Evolutionary conservation across 1,140 invertebrate species (phyloP).

Genomic region (Artemia franciscana): DNA sequence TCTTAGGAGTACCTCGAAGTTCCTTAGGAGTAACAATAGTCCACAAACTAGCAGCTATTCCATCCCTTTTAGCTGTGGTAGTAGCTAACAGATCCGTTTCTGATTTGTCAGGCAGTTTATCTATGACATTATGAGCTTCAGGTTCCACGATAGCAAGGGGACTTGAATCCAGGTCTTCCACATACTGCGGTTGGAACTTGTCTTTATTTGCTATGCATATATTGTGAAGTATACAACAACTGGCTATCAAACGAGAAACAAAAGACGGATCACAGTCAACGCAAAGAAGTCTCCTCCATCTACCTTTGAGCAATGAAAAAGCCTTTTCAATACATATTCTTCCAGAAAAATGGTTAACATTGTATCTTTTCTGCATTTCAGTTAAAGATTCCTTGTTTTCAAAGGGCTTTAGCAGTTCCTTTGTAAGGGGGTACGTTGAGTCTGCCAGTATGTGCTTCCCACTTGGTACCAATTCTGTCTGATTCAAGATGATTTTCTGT

Average conservation of each 20-base stretch:
- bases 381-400: neutral
- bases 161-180: too few species aligned
- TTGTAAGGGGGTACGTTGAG: neutral
- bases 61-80: too few species aligned
- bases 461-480: neutral
- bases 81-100: too few species aligned
- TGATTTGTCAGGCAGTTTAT: too few species aligned
- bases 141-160: too few species aligned
- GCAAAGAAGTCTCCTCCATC: neutral
- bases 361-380: neutral
- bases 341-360: neutral
- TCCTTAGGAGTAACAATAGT: too few species aligned
- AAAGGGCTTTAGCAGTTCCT: neutral
- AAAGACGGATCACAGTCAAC: neutral
- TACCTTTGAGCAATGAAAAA: neutral
- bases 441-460: neutral
- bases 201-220: neutral
- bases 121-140: too few species aligned
- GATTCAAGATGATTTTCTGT: neutral
- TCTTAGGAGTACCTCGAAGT: too few species aligned
- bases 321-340: neutral
- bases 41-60: too few species aligned
- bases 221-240: neutral
- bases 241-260: neutral
- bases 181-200: neutral